Base-by-base conservation (phyloP, 2,113 vertebrate species). In the Larimichthys crocea region DNA sequence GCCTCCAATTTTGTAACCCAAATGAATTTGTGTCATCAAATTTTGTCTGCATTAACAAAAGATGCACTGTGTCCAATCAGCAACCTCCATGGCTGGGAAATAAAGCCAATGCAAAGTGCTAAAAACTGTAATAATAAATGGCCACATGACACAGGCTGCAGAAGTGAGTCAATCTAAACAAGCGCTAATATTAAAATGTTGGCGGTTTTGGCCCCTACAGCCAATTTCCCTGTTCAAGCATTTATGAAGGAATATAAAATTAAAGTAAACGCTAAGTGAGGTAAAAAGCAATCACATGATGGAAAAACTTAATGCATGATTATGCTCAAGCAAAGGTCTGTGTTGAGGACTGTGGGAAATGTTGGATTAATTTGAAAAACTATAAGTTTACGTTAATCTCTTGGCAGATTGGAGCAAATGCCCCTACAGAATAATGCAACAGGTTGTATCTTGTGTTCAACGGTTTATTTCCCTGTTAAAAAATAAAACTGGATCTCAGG, bases 1-100 rank as follows among this genome's bases (percentile, higher is more conserved):
- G 67, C 68, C 17, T 70, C 42, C 73, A 72, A 56, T 84, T 64
- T 70, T 79, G 26, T 40, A 7, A 82, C 60, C 52, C 17, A 72
- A 61, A 85, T 76, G 0, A 56, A 74, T 79, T 72, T 70, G 11
- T 35, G 48, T 2, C 11, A 24, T 46, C 10, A 81, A 63, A 56
- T 17, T 53, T 50, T 61, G 29, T 35, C 48, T 19, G 20, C 65
- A 29, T 46, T n/a, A 56, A 53, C 15, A 60, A 70, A 70, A 75
- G 22, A 62, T 24, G 3, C 35, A 29, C 40, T 35, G 1, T 19
- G 35, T 8, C 35, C 7, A 40, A 40, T 1, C 7, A 40, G 35
- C 35, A 40, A 40, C 35, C 8, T 40, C 35, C 7, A 6, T 40
- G 35, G 35, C 35, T 40, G 35, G 35, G 35, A 40, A 40, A 40